phyloP scores from a whole-genome alignment of 1,140 invertebrate genomes.

The Drosophila seguyi region DNA sequence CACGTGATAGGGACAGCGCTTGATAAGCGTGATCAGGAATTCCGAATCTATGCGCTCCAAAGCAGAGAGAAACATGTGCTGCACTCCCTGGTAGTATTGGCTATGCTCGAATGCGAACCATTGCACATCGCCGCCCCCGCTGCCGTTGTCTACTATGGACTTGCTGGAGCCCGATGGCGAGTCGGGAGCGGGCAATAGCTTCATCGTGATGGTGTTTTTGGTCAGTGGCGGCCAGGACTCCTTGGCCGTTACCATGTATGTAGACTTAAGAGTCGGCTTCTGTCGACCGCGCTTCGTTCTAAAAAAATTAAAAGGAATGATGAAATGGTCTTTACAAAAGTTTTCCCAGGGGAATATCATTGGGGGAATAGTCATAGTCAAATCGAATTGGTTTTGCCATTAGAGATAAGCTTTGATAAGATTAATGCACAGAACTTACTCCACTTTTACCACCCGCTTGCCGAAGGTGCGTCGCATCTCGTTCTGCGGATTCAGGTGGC shows the following conservation, averaged over 20 bases:
- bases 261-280: conserved; percentile 87
- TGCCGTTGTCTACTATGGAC: conserved; percentile 16
- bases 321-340: not conserved
- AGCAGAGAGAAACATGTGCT: conserved; percentile 91
- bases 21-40: conserved; percentile 92
- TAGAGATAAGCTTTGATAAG: conserved; percentile 1
- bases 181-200: conserved; percentile 86
- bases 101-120: conserved; percentile 94
- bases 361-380: not conserved
- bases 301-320: not conserved
- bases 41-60: conserved; percentile 93
- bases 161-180: conserved; percentile 36
- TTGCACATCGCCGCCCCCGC: conserved; percentile 70
- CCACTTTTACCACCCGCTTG: conserved; percentile 88
- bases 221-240: conserved; percentile 89
- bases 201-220: conserved; percentile 92
- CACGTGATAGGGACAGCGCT: conserved; percentile 92
- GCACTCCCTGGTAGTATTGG: conserved; percentile 90
- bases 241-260: conserved; percentile 89
- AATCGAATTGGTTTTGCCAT: not conserved
- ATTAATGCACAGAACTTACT: conserved; percentile 60
- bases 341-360: not conserved
- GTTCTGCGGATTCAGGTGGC: conserved; percentile 92
- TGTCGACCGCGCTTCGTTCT: conserved; percentile 87
- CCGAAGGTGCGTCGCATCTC: conserved; percentile 95